Conservation (phyloP, 1,140 invertebrate species). For the Maniola jurtina region DNA sequence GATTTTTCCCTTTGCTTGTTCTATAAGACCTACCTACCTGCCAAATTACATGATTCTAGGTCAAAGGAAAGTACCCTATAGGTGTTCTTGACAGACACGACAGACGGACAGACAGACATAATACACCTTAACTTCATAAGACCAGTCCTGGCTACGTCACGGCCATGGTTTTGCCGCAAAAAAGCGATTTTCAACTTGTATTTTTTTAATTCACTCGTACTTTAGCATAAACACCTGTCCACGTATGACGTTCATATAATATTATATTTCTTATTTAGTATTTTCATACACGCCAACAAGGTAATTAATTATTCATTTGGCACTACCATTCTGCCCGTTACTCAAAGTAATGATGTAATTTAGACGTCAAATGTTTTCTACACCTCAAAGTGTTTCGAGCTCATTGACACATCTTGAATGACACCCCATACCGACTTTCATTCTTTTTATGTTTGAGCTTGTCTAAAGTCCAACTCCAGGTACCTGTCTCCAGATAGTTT, state of each 20-base stretch:
- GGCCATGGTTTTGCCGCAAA: too few relatives aligned
- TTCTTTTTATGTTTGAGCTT: neutral
- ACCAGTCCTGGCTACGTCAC: too few relatives aligned
- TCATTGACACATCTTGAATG: conserved; percentile 11
- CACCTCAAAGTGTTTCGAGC: neutral
- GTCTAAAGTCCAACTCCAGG: conserved; percentile 1
- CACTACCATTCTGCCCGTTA: neutral
- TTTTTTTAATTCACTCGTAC: too few relatives aligned
- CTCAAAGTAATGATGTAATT: conserved; percentile 17
- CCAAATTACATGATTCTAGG: too few relatives aligned
- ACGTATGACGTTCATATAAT: neutral
- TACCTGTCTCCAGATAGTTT: neutral
- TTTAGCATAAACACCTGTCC: neutral
- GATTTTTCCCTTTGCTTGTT: too few relatives aligned
- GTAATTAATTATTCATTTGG: conserved; percentile 8
- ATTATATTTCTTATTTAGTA: neutral
- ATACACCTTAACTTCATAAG: too few relatives aligned
- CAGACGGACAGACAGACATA: too few relatives aligned
- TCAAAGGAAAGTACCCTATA: too few relatives aligned
- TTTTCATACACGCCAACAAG: neutral
- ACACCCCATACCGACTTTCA: neutral
- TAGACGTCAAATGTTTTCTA: conserved; percentile 10
- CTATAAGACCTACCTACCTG: too few relatives aligned
- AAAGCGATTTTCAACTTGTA: too few relatives aligned
- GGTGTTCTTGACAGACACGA: too few relatives aligned